Evolutionary conservation across 2,888 invertebrate species (phyloP), one percentile per base, ranked within the genome.

Genomic region (Sacculina carcini): DNA sequence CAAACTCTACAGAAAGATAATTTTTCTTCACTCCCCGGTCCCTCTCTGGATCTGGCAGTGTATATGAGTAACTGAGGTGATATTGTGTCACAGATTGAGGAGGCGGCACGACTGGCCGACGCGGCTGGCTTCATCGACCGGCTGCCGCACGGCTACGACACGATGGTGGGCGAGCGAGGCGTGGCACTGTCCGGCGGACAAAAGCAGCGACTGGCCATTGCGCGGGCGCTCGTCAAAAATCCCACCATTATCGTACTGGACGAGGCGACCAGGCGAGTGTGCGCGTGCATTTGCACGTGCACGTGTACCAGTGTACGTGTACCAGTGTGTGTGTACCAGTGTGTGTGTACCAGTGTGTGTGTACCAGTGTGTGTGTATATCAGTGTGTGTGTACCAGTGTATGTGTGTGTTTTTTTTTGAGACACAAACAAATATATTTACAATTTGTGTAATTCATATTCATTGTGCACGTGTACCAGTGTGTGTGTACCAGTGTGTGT

Each of bases 161-260:
- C 90, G 0, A 62, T 78, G 58, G 80, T 86, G 0, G 92, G 92
- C 0, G 92, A 94, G 67, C 69, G 90, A 52, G 90, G 90, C 1
- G 75, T 78, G 50, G 78, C 89, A n/a, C 71, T 94, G 34, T 87
- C 87, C 46, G 92, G 94, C 0, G 94, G 94, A 0, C 92, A 92
- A 66, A 83, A 89, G 58, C 92, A 94, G 63, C 70, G 94, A 57
- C 80, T 94, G 55, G 92, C 92, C 1, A 92, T 96, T 55, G 94
- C 94, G 0, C 68, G 94, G 52, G 94, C 94, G 0, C 71, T 94
- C 39, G 67, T 96, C 1, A 94, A 92, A 65, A 77, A 86, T 63
- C 92, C 94, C 0, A 75, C 79, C 2, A 73, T 89, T 52, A 69
- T 94, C 48, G 78, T 89, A 61, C 65, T 94, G 53, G 94, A 94